These are phyloP conservation scores for Hypomesus transpacificus DNA, from an alignment of 2,113 vertebrate species.

Conservation along the genomic window DNA sequence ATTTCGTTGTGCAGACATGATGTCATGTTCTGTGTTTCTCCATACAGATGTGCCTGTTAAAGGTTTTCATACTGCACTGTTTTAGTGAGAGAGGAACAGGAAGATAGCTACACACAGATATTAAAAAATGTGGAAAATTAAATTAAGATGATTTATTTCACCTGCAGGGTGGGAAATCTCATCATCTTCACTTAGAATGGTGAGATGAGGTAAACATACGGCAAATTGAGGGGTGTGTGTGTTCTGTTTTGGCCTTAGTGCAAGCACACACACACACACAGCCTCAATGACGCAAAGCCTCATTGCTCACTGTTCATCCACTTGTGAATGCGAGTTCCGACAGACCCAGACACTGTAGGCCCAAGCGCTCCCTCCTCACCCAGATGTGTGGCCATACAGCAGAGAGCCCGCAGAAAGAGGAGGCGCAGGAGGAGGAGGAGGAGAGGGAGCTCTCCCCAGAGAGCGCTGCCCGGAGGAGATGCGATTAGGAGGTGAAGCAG, in stretches of 20 bases:
- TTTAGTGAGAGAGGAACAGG: neutral
- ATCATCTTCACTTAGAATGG: slow-evolving; percentile 5
- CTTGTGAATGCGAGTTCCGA: too few species aligned
- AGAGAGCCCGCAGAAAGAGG: slow-evolving; percentile 28
- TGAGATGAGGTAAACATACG: slow-evolving; percentile 7
- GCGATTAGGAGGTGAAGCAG: slow-evolving; percentile 79
- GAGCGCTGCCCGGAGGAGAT: slow-evolving; percentile 74
- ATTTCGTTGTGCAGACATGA: neutral
- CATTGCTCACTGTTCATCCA: neutral
- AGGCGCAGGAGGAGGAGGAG: slow-evolving; percentile 22
- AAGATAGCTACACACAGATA: neutral
- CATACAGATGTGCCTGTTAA: neutral
- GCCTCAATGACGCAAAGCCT: too few species aligned
- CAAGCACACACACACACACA: slow-evolving; percentile 6
- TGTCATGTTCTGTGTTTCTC: neutral
- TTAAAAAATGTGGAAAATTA: slow-evolving; percentile 2
- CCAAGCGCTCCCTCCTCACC: slow-evolving; percentile 21
- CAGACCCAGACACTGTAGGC: slow-evolving; percentile 12
- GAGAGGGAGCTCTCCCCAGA: slow-evolving; percentile 65
- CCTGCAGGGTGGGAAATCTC: slow-evolving; percentile 10
- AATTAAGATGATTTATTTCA: slow-evolving; percentile 8
- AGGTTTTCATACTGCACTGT: too few species aligned
- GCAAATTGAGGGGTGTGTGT: neutral
- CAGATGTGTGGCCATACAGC: slow-evolving; percentile 31
- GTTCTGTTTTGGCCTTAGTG: neutral